Percentiles rank a stretch among this genome's conserved stretches.
Evolutionary conservation across 1,140 invertebrate species (phyloP).

Genomic region (Hermatobates lingyangjiaoensis): DNA sequence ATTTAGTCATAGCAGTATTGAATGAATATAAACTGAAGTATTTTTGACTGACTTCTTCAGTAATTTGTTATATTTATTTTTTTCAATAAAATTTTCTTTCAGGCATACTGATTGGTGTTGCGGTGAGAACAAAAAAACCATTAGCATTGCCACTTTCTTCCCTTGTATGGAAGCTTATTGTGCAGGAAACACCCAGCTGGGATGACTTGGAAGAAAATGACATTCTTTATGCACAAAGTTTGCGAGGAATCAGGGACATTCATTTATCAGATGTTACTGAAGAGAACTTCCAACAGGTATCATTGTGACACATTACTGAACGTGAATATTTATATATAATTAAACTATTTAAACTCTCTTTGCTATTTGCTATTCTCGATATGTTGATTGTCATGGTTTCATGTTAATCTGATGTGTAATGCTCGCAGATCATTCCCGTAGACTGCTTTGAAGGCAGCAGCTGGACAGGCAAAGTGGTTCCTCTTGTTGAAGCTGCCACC

Average conservation of each 20-base stretch:
- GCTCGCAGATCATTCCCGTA: conserved; percentile 34
- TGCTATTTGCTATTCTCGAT: no score
- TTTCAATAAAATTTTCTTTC: conserved; percentile 2
- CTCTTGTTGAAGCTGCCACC: conserved; percentile 37
- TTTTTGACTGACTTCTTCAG: no score
- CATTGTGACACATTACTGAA: not conserved
- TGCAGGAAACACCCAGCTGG: conserved; percentile 34
- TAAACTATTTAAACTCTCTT: not conserved
- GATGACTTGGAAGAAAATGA: conserved; percentile 47
- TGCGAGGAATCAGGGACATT: conserved; percentile 36
- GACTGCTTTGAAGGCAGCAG: conserved; percentile 44
- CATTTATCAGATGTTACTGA: conserved; percentile 36
- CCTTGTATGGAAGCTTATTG: conserved; percentile 43
- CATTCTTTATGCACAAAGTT: conserved; percentile 37
- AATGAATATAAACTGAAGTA: no score
- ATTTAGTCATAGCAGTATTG: no score
- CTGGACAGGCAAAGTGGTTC: conserved; percentile 35
- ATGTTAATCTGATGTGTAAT: not conserved
- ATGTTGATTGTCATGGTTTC: no score
- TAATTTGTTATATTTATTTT: conserved; percentile 1
- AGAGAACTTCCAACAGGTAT: conserved; percentile 39
- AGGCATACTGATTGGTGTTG: conserved; percentile 38
- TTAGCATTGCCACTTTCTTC: conserved; percentile 40
- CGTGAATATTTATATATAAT: not conserved
- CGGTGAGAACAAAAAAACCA: conserved; percentile 37